A percentile compares a stretch with the other conserved stretches of the same genome.
These are phyloP conservation scores for Peromyscus maniculatus DNA, from an alignment of 2,113 vertebrate species.

Conservation along the genomic window DNA sequence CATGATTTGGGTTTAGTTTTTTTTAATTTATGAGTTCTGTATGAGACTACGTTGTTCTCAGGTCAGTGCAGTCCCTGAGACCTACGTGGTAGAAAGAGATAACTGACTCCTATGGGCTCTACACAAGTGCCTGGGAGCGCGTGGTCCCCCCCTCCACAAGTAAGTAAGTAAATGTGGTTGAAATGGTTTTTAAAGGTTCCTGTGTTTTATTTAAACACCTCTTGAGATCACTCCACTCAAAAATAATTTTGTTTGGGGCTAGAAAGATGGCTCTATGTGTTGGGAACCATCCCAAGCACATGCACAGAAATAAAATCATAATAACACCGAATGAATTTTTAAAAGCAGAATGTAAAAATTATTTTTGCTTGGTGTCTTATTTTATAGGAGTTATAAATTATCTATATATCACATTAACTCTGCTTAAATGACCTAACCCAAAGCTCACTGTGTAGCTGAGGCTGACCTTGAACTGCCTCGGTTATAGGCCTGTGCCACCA, in stretches of 20 bases:
- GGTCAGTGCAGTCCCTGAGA: neutral
- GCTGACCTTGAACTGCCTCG: neutral
- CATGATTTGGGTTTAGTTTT: neutral
- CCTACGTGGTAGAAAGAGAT: neutral
- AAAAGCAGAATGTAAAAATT: neutral
- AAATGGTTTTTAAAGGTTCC: neutral
- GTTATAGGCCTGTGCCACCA: neutral
- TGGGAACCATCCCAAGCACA: neutral
- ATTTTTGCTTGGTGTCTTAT: slow-evolving; percentile 39
- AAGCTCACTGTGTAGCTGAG: neutral
- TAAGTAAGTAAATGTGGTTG: neutral
- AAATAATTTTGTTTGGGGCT: no score
- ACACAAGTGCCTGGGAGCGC: no score
- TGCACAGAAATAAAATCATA: neutral
- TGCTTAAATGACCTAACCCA: neutral
- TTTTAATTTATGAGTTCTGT: neutral
- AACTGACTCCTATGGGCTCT: no score
- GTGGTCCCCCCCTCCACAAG: neutral
- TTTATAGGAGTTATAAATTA: neutral
- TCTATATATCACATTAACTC: neutral
- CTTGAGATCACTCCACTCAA: no score
- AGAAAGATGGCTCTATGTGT: no score
- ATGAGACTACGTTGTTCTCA: neutral
- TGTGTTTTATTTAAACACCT: neutral
- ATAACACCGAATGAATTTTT: neutral